phyloP scores from a whole-genome alignment of 1,140 invertebrate species.

The Drosophila grimshawi region DNA sequence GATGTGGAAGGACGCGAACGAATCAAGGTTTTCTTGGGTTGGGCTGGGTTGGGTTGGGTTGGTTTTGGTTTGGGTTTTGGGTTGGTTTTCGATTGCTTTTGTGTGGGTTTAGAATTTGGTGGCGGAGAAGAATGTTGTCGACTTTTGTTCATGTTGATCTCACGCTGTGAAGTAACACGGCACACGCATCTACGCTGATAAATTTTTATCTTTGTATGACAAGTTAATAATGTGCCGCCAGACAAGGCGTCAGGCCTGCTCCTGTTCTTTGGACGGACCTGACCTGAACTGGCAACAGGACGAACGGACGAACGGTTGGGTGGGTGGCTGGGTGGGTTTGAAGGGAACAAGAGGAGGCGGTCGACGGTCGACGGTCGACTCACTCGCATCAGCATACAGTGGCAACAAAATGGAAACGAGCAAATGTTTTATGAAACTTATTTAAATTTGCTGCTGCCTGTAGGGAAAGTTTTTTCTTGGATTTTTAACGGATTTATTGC shows the following conservation, averaged over 20 bases:
- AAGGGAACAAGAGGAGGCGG: background rate
- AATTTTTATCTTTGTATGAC: conserved; percentile 83
- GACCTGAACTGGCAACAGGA: background rate
- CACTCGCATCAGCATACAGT: conserved; percentile 23
- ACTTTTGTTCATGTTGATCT: conserved; percentile 66
- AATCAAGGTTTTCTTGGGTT: conserved; percentile 6
- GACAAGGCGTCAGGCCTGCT: conserved; percentile 59
- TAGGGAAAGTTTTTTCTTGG: conserved; percentile 56
- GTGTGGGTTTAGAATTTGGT: background rate
- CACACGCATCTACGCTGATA: conserved; percentile 71
- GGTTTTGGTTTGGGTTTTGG: background rate
- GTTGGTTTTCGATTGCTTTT: background rate
- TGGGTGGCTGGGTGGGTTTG: background rate
- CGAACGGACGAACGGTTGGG: background rate
- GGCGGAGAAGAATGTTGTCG: conserved; percentile 43
- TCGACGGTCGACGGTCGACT: conserved; percentile 10
- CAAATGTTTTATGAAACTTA: conserved; percentile 41
- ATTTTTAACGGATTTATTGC: conserved; percentile 78
- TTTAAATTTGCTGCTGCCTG: conserved; percentile 62
- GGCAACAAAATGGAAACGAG: background rate
- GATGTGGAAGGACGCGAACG: conserved; percentile 9
- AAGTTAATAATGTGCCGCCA: conserved; percentile 79
- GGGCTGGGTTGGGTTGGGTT: background rate
- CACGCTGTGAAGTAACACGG: conserved; percentile 65
- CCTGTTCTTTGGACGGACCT: background rate